Base-by-base conservation (phyloP, 2,888 invertebrate species). In the Cremastinae sp. region DNA sequence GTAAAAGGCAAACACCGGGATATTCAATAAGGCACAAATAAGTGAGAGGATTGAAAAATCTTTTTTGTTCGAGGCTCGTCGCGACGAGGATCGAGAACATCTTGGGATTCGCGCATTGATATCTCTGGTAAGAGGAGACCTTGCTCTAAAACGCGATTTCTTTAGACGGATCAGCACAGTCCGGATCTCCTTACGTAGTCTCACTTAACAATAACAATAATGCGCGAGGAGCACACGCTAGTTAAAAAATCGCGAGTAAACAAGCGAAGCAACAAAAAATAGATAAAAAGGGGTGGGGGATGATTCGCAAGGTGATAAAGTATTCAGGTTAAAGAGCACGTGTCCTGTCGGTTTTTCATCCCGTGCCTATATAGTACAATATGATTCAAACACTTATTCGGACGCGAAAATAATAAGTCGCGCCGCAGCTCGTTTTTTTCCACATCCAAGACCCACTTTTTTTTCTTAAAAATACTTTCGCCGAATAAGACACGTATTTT, bases 141-240 rank as follows among this genome's bases (percentile, higher is more conserved):
- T 76, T 59, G 73, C 64, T 64, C 68, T 34, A 59, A 69, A 69
- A 73, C 64, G 51, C 47, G 53, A 73, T 73, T 76, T 73, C 73
- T 76, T 69, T 49, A 59, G 59, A 43, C 59, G 69, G 64, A 73
- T 73, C 58, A 41, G 59, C 53, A 47, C 36, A 38, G 18, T 22
- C 64, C 41, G 51, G 66, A 64, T 76, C 76, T 41, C 43, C 53
- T 76, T 65, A 59, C 68, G 43, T 59, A 22, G 38, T 28, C n/a
- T n/a, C 36, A 47, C 53, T 68, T 53, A n/a, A n/a, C 34, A 51
- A 43, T 36, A 59, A 59, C 53, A 61, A 61, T 16, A 38, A 47
- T 45, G 18, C 34, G n/a, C n/a, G n/a, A n/a, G n/a, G 28, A 0
- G 14, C 16, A 34, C 22, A 22, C 5, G 10, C 18, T 54, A 45